Evolutionary conservation across 2,113 vertebrate genomes (phyloP).

Genomic region (Larimichthys crocea): DNA sequence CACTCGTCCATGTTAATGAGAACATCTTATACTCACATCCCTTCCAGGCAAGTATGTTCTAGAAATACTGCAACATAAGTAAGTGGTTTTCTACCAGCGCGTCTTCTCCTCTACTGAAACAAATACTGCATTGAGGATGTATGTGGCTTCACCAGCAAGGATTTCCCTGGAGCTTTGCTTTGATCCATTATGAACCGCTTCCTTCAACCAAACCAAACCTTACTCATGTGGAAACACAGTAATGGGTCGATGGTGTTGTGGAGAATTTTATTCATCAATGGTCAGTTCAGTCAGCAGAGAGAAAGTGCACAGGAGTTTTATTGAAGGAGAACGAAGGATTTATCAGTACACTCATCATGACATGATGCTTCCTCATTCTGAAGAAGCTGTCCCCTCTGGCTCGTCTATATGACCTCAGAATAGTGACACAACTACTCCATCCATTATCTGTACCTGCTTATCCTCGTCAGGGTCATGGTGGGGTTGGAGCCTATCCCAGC

Average conservation of each 20-base stretch:
- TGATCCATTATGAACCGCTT: not conserved
- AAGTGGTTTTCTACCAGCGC: constrained; percentile 8
- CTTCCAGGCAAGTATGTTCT: not conserved
- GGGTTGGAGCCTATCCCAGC: too few species aligned
- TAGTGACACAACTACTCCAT: too few species aligned
- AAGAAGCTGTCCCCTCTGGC: too few species aligned
- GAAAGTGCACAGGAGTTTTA: too few species aligned
- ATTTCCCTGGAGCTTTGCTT: constrained; percentile 22
- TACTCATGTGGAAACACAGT: not conserved
- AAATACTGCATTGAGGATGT: not conserved
- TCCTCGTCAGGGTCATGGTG: too few species aligned
- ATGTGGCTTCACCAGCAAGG: constrained; percentile 1
- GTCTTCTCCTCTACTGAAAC: not conserved
- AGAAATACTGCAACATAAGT: not conserved
- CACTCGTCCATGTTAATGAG: not conserved
- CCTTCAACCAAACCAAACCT: not conserved
- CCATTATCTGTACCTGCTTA: too few species aligned
- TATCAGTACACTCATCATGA: too few species aligned
- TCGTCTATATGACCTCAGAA: too few species aligned
- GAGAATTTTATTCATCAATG: too few species aligned
- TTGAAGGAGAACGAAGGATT: too few species aligned
- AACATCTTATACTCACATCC: not conserved
- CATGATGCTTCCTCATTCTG: too few species aligned
- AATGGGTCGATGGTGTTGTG: constrained; percentile 5
- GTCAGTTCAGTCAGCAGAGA: too few species aligned